Evolutionary conservation across 2,888 invertebrate species (phyloP), one percentile per base, ranked within the genome.

Genomic region (Mythimna lalbum): DNA sequence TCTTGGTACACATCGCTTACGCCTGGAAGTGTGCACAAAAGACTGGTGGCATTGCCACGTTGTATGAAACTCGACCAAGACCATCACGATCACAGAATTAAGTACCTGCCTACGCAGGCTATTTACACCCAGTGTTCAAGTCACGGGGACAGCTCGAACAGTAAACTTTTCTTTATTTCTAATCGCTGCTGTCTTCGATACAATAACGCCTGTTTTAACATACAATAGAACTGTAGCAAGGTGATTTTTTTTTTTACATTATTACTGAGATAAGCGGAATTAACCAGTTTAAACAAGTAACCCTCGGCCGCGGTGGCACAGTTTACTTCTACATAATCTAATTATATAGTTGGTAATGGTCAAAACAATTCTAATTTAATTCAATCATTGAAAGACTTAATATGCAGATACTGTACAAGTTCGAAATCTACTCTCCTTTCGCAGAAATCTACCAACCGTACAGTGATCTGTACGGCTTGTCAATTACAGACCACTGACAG

Each of bases 171-270:
- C 33, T 9, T 33, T 33, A 9, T 33, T 33, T 33, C 33, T 33
- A 9, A 7, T 9, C 10, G 17, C 36, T 49, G 55, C 50, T 57
- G 23, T 49, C 55, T 63, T 47, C 50, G 19, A 27, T 21, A 55
- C 10, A 69, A 59, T 63, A 66, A 61, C 23, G 10, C 23, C 36
- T 43, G 33, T 6, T 59, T 79, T 72, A 59, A 19, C 62, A 77
- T 64, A 77, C 78, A 80, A 80, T 80, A 27, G 55, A 81, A 81
- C 50, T 53, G 69, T 72, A 81, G 78, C 82, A 62, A 81, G 73
- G 82, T 47, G 21, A 62, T 59, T 49, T 43, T n/a, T 47, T 50
- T 33, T 65, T 50, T 27, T 47, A 27, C 14, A 21, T 31, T 23
- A 76, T 74, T 73, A 49, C 49, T 56, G 55, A 47, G 50, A 50